Evolutionary conservation across 2,888 invertebrate species (phyloP).

Genomic region (Folsomia manolachei): DNA sequence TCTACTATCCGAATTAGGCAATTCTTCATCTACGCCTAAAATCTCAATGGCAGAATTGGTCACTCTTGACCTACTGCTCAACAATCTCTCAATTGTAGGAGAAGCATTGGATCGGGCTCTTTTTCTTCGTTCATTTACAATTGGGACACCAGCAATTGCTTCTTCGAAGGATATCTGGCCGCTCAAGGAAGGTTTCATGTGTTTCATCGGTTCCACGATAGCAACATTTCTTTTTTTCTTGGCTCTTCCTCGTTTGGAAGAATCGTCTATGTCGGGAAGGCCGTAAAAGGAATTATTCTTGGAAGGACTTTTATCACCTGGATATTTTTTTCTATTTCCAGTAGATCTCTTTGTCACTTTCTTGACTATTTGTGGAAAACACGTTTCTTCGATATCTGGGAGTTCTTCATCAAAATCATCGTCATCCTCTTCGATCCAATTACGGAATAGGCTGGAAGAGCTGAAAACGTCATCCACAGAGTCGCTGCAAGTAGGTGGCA

Average conservation of each 20-base stretch:
- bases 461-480: not conserved
- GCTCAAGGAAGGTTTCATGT: constrained; percentile 27
- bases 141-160: constrained; percentile 20
- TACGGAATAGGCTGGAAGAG: not conserved
- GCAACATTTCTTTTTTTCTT: constrained; percentile 32
- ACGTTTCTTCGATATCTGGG: constrained; percentile 35
- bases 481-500: too few species aligned
- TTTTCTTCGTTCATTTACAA: constrained; percentile 12
- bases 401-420: constrained; percentile 36
- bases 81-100: constrained; percentile 20
- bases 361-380: not conserved
- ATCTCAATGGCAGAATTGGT: constrained; percentile 28
- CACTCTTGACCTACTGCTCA: not conserved
- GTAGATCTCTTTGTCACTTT: not conserved
- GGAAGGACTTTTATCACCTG: not conserved
- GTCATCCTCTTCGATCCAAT: constrained; percentile 15
- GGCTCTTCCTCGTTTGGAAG: constrained; percentile 6
- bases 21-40: constrained; percentile 27
- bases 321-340: not conserved
- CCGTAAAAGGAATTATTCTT: not conserved
- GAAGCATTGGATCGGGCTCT: constrained; percentile 24
- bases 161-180: constrained; percentile 32
- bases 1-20: constrained; percentile 17
- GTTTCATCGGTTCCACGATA: constrained; percentile 35
- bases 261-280: constrained; percentile 13